Evolutionary conservation across 92 coral and sea anemone species (phyloP), one percentile per base, ranked within the genome.

Genomic region (Palythoa grandiflora): DNA sequence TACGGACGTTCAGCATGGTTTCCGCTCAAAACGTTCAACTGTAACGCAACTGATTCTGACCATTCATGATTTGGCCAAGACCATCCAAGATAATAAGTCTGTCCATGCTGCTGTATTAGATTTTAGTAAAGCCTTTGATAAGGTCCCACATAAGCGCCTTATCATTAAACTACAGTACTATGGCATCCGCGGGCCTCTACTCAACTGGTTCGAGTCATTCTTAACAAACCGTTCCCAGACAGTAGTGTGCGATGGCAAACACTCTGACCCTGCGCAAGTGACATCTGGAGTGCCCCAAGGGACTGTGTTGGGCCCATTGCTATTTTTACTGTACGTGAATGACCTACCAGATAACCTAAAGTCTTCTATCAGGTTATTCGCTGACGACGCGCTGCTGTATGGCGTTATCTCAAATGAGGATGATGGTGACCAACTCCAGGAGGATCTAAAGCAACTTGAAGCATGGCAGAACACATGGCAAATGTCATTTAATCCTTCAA

Each of bases 241-340:
- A 13, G 89, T 84, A 7, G 92, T 83, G 1, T 89, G 92, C 61
- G 80, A 89, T 2, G 89, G 89, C 7, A 83, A 89, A 75, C 21
- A 15, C 72, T 89, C 92, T 6, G 40, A 74, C 5, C 77, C 92
- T 28, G 9, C 83, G 20, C 83, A 6, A 3, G 92, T 89, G 19
- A 89, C 68, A 36, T 89, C 89, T 75, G 92, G 92, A 40, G 88
- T 89, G 3, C 89, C 92, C 53, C 85, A 89, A 78, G 89, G 89
- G 12, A 84, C 81, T 21, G 87, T 89, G 21, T 44, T 86, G 44
- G 89, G 89, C 14, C 89, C 89, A 36, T 39, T 86, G 44, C 38
- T 59, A 53, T 86, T 86, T 28, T 48, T 85, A 52, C 28, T 74
- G 2, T 86, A 89, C 48, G 71, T 89, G 21, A 89, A 84, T 71